phyloP scores from a whole-genome alignment of 2,888 invertebrate species.

The Drosophila ezoana region DNA sequence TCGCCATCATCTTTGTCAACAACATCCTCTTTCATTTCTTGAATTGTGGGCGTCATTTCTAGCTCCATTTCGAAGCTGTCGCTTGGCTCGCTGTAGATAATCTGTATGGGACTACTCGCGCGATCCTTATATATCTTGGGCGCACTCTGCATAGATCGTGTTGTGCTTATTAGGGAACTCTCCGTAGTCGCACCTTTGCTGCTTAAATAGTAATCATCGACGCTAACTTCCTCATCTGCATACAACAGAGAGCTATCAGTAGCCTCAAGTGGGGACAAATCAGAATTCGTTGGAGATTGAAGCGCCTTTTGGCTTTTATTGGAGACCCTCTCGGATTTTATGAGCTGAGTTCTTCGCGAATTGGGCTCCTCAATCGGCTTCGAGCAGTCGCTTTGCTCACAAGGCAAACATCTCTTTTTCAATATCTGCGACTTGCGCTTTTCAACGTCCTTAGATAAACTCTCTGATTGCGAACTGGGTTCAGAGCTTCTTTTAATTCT shows the following conservation, averaged over 20 bases:
- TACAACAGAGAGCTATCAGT: conserved; percentile 1
- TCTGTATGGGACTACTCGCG: conserved; percentile 61
- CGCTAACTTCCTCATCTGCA: neutral
- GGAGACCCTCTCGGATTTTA: neutral
- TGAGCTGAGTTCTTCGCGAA: neutral
- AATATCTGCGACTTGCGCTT: neutral
- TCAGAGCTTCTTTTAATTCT: neutral
- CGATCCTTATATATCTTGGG: conserved; percentile 55
- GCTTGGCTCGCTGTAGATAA: conserved; percentile 13
- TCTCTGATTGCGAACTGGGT: neutral
- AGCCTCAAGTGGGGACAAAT: neutral
- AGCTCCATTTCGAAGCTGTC: neutral
- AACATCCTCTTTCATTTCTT: neutral
- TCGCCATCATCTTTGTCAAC: neutral
- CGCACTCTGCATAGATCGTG: neutral
- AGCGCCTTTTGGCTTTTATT: conserved; percentile 4
- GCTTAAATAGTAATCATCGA: conserved; percentile 12
- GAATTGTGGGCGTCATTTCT: neutral
- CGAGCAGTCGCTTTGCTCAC: neutral
- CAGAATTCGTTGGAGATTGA: neutral
- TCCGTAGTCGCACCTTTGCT: neutral
- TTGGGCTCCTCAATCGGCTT: neutral
- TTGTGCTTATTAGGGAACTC: neutral
- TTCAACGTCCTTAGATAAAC: neutral
- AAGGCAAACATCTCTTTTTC: accelerated